A percentile compares a stretch with the other conserved stretches of the same genome.
These are phyloP conservation scores for Nicator chloris DNA, from an alignment of 2,113 vertebrate genomes.

Conservation along the genomic window DNA sequence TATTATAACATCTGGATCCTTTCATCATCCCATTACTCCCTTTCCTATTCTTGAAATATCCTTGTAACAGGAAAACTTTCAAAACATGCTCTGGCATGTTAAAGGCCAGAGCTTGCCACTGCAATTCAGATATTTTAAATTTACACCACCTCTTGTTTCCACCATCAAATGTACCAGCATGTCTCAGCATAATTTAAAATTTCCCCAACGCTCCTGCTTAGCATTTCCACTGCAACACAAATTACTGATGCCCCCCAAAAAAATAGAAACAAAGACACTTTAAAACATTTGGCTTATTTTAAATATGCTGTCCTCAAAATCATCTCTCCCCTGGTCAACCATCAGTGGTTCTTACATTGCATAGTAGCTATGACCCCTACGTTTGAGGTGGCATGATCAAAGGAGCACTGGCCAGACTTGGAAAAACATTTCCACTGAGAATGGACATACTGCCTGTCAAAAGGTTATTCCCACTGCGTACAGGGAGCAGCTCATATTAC, in stretches of 20 bases:
- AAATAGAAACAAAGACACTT: not conserved
- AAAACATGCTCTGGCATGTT: slow-evolving; percentile 40
- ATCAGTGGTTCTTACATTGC: slow-evolving; percentile 65
- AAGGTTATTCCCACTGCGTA: slow-evolving; percentile 89
- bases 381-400: slow-evolving; percentile 84
- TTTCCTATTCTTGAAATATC: slow-evolving; percentile 44
- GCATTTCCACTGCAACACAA: not conserved
- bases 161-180: not conserved
- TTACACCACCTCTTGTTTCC: not conserved
- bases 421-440: slow-evolving; percentile 95
- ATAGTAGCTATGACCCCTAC: slow-evolving; percentile 82
- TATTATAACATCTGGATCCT: slow-evolving; percentile 41
- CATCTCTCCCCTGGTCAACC: slow-evolving; percentile 60
- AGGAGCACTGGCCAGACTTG: slow-evolving; percentile 85
- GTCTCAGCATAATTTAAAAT: not conserved
- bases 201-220: not conserved
- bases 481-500: slow-evolving; percentile 85
- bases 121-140: slow-evolving; percentile 17
- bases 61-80: slow-evolving; percentile 36
- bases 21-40: slow-evolving; percentile 25
- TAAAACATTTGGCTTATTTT: slow-evolving; percentile 23
- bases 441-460: slow-evolving; percentile 89
- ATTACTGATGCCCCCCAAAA: not conserved
- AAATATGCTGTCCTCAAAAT: slow-evolving; percentile 16
- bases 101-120: not conserved